phyloP scores from a whole-genome alignment of 2,888 invertebrate genomes.

The Noctua comes region DNA sequence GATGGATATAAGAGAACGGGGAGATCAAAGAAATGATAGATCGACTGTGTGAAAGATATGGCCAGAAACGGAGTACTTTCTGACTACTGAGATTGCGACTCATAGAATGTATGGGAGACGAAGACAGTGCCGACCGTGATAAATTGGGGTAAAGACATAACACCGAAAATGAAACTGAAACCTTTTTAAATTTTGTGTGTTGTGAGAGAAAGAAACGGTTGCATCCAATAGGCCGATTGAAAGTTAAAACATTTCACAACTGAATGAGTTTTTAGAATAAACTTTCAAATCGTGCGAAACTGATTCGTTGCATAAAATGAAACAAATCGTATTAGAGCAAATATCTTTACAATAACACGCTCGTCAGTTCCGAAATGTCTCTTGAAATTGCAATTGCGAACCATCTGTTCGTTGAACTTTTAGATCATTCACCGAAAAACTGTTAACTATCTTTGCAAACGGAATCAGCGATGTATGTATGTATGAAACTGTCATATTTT shows the following conservation, averaged over 20 bases:
- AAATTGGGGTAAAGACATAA: background rate
- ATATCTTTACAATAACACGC: constrained; percentile 43
- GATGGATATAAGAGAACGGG: background rate
- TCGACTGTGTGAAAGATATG: background rate
- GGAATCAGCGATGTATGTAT: background rate
- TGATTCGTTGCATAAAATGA: constrained; percentile 67
- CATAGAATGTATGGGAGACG: background rate
- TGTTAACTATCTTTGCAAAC: background rate
- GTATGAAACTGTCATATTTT: too few relatives aligned
- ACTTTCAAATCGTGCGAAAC: constrained; percentile 70
- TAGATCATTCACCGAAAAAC: constrained; percentile 21
- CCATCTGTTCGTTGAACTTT: constrained; percentile 25
- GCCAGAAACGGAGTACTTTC: background rate
- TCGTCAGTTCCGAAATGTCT: constrained; percentile 31
- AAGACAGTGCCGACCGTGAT: background rate
- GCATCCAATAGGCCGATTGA: constrained; percentile 1
- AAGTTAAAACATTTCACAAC: constrained; percentile 32
- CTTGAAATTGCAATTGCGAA: constrained; percentile 16
- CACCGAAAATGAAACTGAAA: background rate
- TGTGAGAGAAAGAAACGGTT: background rate
- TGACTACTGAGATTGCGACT: background rate
- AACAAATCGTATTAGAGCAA: constrained; percentile 58
- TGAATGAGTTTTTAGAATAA: constrained; percentile 38
- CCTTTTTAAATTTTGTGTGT: background rate
- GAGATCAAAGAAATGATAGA: background rate